These are phyloP conservation scores for Epinotia nisella DNA, from an alignment of 2,888 invertebrate genomes.

Conservation along the genomic window DNA sequence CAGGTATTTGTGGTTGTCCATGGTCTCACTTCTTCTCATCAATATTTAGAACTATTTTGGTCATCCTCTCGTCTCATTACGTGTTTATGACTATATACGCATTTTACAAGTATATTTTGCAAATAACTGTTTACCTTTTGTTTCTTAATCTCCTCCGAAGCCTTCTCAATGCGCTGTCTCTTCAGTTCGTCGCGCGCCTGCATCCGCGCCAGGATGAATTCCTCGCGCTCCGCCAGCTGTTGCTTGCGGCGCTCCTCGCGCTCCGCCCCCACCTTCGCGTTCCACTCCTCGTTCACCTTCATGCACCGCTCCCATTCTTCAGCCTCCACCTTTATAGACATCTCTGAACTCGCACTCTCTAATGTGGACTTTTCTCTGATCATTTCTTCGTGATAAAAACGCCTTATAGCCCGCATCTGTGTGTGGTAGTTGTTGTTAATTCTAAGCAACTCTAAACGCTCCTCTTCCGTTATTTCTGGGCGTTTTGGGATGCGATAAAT, in stretches of 20 bases:
- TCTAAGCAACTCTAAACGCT: conserved; percentile 86
- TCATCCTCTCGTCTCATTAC: too few relatives aligned
- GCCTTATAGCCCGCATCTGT: conserved; percentile 82
- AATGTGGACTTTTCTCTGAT: conserved; percentile 78
- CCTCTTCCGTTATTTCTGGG: conserved; percentile 85
- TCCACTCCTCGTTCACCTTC: conserved; percentile 89
- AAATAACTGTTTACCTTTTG: conserved; percentile 63
- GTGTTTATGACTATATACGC: too few relatives aligned
- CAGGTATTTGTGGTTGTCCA: too few relatives aligned
- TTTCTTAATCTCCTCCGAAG: conserved; percentile 79
- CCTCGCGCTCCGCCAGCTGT: conserved; percentile 77
- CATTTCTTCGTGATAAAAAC: conserved; percentile 83
- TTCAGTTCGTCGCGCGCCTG: conserved; percentile 67
- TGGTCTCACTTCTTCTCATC: too few relatives aligned
- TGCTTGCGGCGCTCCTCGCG: conserved; percentile 84
- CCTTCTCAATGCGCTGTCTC: conserved; percentile 67
- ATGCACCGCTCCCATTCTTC: conserved; percentile 86
- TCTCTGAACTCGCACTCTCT: conserved; percentile 82
- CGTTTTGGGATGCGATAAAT: conserved; percentile 88
- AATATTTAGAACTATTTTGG: too few relatives aligned
- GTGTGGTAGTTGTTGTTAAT: conserved; percentile 89
- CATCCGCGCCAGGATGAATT: conserved; percentile 75
- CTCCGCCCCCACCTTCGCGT: conserved; percentile 84
- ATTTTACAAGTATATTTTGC: background rate
- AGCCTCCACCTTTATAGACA: conserved; percentile 84